Percentiles rank a stretch among this genome's conserved stretches.
phyloP scores from a whole-genome alignment of 2,113 vertebrate genomes.

The Phalacrocorax pelagicus region DNA sequence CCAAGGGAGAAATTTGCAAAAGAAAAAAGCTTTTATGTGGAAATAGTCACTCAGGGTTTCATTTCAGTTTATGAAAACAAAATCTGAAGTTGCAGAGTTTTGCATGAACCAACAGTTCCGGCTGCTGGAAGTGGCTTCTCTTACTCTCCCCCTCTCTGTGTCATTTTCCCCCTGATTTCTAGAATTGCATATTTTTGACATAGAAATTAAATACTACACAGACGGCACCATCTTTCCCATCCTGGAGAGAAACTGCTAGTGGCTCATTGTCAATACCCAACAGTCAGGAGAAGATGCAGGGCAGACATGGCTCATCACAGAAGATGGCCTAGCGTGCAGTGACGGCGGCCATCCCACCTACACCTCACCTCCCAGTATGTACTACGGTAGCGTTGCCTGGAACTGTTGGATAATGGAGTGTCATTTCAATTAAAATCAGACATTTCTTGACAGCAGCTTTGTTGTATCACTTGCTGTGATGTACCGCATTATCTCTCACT shows the following conservation, averaged over 20 bases:
- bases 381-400: neutral
- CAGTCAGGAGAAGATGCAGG: fast-evolving
- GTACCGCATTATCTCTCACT: neutral
- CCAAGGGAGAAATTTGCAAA: neutral
- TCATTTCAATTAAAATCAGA: neutral
- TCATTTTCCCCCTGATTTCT: neutral
- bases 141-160: neutral
- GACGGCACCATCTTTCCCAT: neutral
- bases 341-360: neutral
- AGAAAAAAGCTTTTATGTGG: neutral
- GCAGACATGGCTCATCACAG: neutral
- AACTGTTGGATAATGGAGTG: neutral
- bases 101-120: neutral
- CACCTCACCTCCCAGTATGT: neutral
- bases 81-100: neutral
- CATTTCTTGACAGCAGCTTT: neutral
- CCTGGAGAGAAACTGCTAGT: neutral
- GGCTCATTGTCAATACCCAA: neutral
- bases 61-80: neutral
- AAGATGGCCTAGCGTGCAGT: neutral
- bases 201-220: neutral
- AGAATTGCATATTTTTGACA: neutral
- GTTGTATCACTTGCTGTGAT: neutral
- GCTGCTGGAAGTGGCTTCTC: neutral
- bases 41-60: neutral